A percentile compares a stretch with the other conserved stretches of the same genome.
These are phyloP conservation scores for Caenorhabditis panamensis DNA, from an alignment of 2,888 invertebrate species.

Conservation along the genomic window DNA sequence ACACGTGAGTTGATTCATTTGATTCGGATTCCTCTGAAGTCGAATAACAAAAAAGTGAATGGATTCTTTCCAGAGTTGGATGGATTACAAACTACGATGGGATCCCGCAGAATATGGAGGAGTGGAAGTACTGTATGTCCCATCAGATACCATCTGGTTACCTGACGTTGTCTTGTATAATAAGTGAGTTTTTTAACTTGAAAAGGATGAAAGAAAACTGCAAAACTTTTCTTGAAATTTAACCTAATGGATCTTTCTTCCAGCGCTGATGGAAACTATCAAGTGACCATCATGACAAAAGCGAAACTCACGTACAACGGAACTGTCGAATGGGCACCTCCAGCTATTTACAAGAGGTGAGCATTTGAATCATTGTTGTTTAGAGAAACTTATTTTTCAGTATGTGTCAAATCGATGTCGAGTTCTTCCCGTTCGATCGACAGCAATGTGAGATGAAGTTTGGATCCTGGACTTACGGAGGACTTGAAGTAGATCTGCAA, in stretches of 20 bases:
- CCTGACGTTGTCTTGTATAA: constrained; percentile 81
- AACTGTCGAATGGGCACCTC: constrained; percentile 82
- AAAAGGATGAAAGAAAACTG: not conserved
- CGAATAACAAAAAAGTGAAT: too few species aligned
- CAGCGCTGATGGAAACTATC: constrained; percentile 82
- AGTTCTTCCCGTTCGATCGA: constrained; percentile 81
- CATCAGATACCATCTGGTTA: constrained; percentile 81
- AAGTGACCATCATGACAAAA: constrained; percentile 81
- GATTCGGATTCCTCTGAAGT: not conserved
- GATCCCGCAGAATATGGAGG: constrained; percentile 81
- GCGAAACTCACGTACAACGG: constrained; percentile 80
- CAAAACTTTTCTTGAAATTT: not conserved
- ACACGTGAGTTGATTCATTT: constrained; percentile 72
- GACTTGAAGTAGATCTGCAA: constrained; percentile 81
- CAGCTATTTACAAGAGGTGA: constrained; percentile 82
- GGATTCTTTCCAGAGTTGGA: constrained; percentile 81
- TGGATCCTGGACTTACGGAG: constrained; percentile 77
- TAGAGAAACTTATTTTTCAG: constrained; percentile 64
- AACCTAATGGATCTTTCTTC: constrained; percentile 18
- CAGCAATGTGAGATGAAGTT: constrained; percentile 81
- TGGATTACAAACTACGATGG: constrained; percentile 81
- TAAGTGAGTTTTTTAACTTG: constrained; percentile 70
- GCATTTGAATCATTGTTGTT: not conserved
- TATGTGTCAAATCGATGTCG: constrained; percentile 82
- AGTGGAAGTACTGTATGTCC: constrained; percentile 81